Base-by-base conservation (phyloP, 2,113 vertebrate species). In the Bothrops jararaca region DNA sequence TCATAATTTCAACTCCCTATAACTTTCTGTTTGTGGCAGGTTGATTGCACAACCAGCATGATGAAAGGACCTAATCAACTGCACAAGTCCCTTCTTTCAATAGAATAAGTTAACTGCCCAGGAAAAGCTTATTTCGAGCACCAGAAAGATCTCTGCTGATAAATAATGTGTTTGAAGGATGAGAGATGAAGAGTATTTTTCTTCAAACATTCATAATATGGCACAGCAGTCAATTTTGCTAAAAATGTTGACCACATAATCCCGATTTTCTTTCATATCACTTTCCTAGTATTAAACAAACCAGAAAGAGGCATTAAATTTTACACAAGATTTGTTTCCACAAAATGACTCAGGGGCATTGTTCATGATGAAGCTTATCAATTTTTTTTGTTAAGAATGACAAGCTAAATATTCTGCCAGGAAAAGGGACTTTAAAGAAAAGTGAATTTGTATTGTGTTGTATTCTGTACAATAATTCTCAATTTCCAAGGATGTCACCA, bases 331-430 rank as follows among this genome's bases (percentile, higher is more conserved):
- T 91, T 20, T 56, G 58, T 69, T 91, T 90, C 89, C 92, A 85
- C 85, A 64, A 89, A 64, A 93, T 95, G 85, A 15, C 86, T 69
- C 80, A 89, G 88, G 95, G 91, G 56, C 86, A 96, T 95, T 92
- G 94, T 64, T 94, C 94, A 96, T 34, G 53, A 89, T 91, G 93
- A n/a, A n/a, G n/a, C 93, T 54, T 64, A 92, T 4, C 13, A 0
- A 0, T 50, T 50, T 50, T n/a, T 95, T 96, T 93, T 96, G 45
- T 88, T 95, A 90, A 96, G 95, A 91, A 94, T 93, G 93, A 93
- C 48, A 85, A 48, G 3, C 89, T 91, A 93, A 89, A 93, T 93
- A 94, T 89, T 94, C 80, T 64, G 0, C 50, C 13, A 1, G 94
- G 92, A 50, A 54, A 93, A 85, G 86, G 45, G 24, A 64, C 87